A percentile compares a stretch with the other conserved stretches of the same genome.
These are phyloP conservation scores for Equus quagga DNA, from an alignment of 2,113 vertebrate species.

Conservation along the genomic window DNA sequence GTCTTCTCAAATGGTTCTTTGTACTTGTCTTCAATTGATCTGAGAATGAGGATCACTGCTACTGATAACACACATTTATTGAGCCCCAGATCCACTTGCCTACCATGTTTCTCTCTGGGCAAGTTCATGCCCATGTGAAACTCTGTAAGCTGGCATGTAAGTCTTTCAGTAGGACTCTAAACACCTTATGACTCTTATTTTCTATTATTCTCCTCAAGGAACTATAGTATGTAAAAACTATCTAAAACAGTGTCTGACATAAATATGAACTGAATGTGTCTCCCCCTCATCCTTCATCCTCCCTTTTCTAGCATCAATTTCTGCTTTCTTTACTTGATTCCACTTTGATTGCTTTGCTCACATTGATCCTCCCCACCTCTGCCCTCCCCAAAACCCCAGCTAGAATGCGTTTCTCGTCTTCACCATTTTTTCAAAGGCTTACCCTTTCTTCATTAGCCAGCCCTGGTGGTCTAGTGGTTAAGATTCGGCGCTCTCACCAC, in stretches of 20 bases:
- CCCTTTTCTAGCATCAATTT: not conserved
- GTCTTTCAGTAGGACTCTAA: not conserved
- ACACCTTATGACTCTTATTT: not conserved
- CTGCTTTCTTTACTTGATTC: not conserved
- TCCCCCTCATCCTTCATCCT: not conserved
- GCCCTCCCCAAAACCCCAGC: not conserved
- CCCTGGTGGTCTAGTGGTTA: too few relatives aligned
- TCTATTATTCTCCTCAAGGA: not conserved
- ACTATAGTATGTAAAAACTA: not conserved
- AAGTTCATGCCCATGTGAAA: not conserved
- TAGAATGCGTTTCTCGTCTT: not conserved
- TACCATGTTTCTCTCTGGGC: not conserved
- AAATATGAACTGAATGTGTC: not conserved
- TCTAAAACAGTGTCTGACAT: not conserved
- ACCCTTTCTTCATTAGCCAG: not conserved
- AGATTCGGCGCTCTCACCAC: too few relatives aligned
- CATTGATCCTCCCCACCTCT: not conserved
- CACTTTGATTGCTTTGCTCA: not conserved
- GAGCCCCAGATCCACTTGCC: fast-evolving
- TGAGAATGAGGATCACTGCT: not conserved
- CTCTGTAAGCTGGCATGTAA: not conserved
- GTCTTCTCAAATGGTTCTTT: not conserved
- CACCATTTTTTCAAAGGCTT: not conserved
- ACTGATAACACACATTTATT: not conserved
- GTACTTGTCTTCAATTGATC: not conserved